phyloP scores from a whole-genome alignment of 1,140 invertebrate genomes.

The Aradophagus sp. region DNA sequence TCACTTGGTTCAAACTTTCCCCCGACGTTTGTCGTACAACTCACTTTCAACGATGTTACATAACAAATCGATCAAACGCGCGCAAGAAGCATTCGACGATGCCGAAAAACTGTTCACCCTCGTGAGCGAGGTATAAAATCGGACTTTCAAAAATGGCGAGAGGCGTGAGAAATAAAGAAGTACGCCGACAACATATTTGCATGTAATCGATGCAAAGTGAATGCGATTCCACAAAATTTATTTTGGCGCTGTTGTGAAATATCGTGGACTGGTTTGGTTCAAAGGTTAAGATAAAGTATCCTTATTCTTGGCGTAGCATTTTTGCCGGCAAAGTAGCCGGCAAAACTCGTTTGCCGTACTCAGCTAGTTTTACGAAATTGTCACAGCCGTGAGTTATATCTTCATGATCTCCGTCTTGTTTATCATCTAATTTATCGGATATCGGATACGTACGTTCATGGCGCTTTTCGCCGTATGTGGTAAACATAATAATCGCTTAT shows the following conservation, averaged over 20 bases:
- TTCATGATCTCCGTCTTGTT: slow-evolving; percentile 52
- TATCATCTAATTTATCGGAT: slow-evolving; percentile 48
- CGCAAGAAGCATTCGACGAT: neutral
- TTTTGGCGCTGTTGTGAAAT: slow-evolving; percentile 47
- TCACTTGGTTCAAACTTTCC: slow-evolving; percentile 72
- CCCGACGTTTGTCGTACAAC: slow-evolving; percentile 74
- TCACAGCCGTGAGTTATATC: slow-evolving; percentile 42
- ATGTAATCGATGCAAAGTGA: slow-evolving; percentile 47
- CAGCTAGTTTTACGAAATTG: slow-evolving; percentile 50
- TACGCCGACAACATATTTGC: slow-evolving; percentile 44
- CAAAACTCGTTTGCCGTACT: slow-evolving; percentile 46
- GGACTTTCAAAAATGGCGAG: neutral
- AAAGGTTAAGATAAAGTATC: slow-evolving; percentile 57
- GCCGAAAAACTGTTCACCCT: slow-evolving; percentile 8
- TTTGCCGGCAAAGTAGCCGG: slow-evolving; percentile 40
- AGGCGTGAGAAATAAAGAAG: neutral
- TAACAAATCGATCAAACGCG: slow-evolving; percentile 64
- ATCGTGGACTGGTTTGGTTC: slow-evolving; percentile 55
- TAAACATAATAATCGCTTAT: no score
- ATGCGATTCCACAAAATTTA: slow-evolving; percentile 46
- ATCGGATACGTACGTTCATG: slow-evolving; percentile 22
- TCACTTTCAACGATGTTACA: slow-evolving; percentile 72
- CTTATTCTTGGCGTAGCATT: slow-evolving; percentile 24
- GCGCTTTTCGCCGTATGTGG: slow-evolving; percentile 40
- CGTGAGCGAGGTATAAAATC: slow-evolving; percentile 14